Conservation (phyloP, 2,888 invertebrate species). For the Deilephila porcellus region DNA sequence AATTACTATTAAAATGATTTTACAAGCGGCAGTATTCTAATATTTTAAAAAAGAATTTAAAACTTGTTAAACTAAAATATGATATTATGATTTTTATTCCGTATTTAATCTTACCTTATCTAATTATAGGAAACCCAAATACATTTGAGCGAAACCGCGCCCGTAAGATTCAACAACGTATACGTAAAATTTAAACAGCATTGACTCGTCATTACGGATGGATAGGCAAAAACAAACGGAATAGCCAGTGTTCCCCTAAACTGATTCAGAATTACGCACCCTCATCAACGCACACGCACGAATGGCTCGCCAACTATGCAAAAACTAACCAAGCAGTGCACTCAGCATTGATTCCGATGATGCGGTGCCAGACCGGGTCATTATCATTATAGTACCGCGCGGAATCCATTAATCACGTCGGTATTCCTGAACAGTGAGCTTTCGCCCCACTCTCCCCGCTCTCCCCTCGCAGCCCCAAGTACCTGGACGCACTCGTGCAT, state of each 20-base stretch:
- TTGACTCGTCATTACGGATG: conserved; percentile 9
- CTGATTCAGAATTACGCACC: conserved; percentile 39
- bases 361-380: conserved; percentile 74
- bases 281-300: conserved; percentile 54
- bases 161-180: not conserved
- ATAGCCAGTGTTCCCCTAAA: conserved; percentile 42
- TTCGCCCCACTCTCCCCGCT: conserved; percentile 54
- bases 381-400: conserved; percentile 78
- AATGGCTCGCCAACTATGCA: conserved; percentile 56
- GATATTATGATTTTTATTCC: no score
- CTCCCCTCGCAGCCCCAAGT: conserved; percentile 59
- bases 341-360: conserved; percentile 75
- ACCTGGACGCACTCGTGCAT: conserved; percentile 82
- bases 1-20: no score
- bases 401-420: conserved; percentile 83
- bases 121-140: not conserved
- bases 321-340: conserved; percentile 62
- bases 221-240: conserved; percentile 28
- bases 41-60: no score
- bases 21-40: no score
- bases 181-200: conserved; percentile 4
- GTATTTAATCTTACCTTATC: not conserved
- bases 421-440: conserved; percentile 70
- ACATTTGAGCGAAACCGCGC: not conserved
- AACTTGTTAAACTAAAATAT: no score